Evolutionary conservation across 2,797 vertebrate genomes (phyloP), one percentile per base, ranked within the genome.

Genomic region (Geotrypetes seraphini): DNA sequence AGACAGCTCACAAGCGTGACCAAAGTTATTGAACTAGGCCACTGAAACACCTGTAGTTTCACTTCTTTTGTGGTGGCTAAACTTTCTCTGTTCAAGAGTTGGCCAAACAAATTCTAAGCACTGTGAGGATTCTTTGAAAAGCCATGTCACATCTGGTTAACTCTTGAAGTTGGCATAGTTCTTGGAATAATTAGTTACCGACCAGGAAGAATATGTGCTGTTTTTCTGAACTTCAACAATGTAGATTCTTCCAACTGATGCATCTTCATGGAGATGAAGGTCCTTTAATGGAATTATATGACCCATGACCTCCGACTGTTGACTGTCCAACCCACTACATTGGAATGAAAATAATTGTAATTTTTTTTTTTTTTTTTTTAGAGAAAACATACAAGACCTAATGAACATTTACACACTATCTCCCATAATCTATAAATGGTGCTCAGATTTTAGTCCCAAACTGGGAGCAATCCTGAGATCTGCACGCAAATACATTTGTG

Each of bases 201-300:
- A 23, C 22, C 22, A 10, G 11, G 23, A 6, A 26, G 10, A 21
- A 22, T 16, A 11, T 30, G 7, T 11, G 22, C 18, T 21, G 26
- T 10, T 14, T 21, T 12, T 28, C 33, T 22, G 30, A 7, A 4
- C 12, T 19, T 28, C 25, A 8, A 21, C 19, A 12, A 8, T 16
- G 46, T 16, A 22, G 16, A 28, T 29, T 29, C 34, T 13, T 16
- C 27, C 14, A 14, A 27, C 35, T 19, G 11, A 33, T 0, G 4
- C 28, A 34, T 50, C 60, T 75, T 61, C 79, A 81, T 4, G 85
- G 77, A 46, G 73, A 80, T n/a, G 69, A 66, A 46, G 79, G 75
- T 6, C 72, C 73, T 77, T 84, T 86, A 33, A 81, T 69, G 66
- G 77, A 84, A 43, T 73, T 76, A 45, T 83, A 86, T 54, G 79